Evolutionary conservation across 2,888 invertebrate species (phyloP).

Genomic region (Leptopterna dolabrata): DNA sequence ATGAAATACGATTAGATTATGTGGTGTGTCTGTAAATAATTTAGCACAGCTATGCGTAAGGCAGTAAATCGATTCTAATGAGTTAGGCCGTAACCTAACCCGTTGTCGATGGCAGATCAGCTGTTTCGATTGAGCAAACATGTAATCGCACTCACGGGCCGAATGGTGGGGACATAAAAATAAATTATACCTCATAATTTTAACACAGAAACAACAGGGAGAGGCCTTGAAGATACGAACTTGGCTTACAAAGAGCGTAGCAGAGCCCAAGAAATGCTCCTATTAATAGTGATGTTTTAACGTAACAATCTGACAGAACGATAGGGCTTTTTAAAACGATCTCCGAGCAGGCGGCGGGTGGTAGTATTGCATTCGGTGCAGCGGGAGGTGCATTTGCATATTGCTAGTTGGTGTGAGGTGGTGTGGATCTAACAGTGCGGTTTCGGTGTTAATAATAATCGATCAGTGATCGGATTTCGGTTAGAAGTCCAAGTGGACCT

Average conservation of each 20-base stretch:
- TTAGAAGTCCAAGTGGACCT: slow-evolving; percentile 1
- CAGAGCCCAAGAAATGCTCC: slow-evolving; percentile 52
- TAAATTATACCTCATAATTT: slow-evolving; percentile 16
- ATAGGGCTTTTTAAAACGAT: neutral
- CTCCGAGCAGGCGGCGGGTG: neutral
- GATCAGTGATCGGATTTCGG: too few relatives aligned
- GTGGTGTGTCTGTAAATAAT: too few relatives aligned
- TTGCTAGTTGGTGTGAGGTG: neutral
- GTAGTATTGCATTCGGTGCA: neutral
- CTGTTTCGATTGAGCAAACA: slow-evolving; percentile 7
- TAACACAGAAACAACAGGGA: neutral
- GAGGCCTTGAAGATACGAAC: slow-evolving; percentile 39
- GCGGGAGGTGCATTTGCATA: neutral
- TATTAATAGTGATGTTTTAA: slow-evolving; percentile 46
- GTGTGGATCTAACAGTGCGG: neutral
- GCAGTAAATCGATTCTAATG: neutral
- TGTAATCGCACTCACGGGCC: neutral
- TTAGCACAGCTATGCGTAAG: too few relatives aligned
- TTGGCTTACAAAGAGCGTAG: slow-evolving; percentile 46
- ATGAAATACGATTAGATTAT: neutral
- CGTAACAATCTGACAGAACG: neutral
- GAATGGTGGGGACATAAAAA: neutral
- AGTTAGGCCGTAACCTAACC: neutral
- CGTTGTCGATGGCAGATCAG: neutral
- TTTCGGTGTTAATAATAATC: neutral